phyloP scores from a whole-genome alignment of 2,888 invertebrate species.

The Leptura quadrifasciata region DNA sequence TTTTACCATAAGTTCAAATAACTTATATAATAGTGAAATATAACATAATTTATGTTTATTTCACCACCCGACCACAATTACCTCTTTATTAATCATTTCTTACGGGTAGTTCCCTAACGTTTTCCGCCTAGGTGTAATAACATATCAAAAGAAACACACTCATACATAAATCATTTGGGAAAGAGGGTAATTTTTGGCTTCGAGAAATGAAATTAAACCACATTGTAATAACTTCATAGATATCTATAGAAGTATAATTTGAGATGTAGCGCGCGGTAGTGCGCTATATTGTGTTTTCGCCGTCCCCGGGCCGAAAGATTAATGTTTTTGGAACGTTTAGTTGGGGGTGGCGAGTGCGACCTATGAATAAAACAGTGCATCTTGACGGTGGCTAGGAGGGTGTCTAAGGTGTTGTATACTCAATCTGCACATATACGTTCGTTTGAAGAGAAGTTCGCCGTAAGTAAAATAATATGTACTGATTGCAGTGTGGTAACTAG shows the following conservation, averaged over 20 bases:
- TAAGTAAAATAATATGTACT: too few species aligned
- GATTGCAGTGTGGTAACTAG: too few species aligned
- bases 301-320: constrained; percentile 57
- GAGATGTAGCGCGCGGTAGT: constrained; percentile 48
- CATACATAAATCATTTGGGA: constrained; percentile 47
- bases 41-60: background rate
- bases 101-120: background rate
- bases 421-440: constrained; percentile 25
- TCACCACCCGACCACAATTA: constrained; percentile 6
- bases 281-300: constrained; percentile 48
- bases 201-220: constrained; percentile 53
- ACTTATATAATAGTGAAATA: background rate
- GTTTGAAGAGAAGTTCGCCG: too few species aligned
- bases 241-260: constrained; percentile 55
- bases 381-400: constrained; percentile 46
- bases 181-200: constrained; percentile 47
- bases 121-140: constrained; percentile 8
- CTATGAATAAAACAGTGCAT: constrained; percentile 62
- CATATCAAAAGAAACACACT: constrained; percentile 9
- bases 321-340: constrained; percentile 63
- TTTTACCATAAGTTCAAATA: too few species aligned
- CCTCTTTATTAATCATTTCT: constrained; percentile 8
- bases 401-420: constrained; percentile 36
- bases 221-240: constrained; percentile 57
- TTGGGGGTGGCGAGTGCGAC: constrained; percentile 58